Evolutionary conservation across 2,797 vertebrate species (phyloP), one percentile per base, ranked within the genome.

Genomic region (Takifugu rubripes): DNA sequence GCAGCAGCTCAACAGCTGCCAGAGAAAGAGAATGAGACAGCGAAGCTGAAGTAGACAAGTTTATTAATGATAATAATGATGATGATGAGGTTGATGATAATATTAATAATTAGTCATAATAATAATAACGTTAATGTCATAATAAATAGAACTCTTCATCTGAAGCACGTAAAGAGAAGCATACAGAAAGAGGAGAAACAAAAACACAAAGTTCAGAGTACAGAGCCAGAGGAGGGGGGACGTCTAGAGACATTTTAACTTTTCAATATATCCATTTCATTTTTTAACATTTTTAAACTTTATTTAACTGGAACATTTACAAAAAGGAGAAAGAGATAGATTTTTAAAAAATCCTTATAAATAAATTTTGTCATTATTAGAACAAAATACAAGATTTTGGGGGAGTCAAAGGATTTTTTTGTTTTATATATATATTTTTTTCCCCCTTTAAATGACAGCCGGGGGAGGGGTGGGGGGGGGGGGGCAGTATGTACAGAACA

Each of bases 141-240:
- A 89, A 92, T 91, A 92, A 92, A 91, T 92, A 92, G 84, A 94
- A 92, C 89, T 92, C 91, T 92, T 92, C 88, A 90, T 94, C 89
- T 91, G 93, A 91, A 92, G 92, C 94, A 94, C 92, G 87, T 90
- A 90, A 87, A 85, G 92, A 94, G 86, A 88, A 95, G 93, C 92
- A 92, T 92, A 95, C 92, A 91, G 92, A 92, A 92, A 92, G 92
- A 91, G 85, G 86, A 90, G 90, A 91, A 91, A 91, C 88, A 82
- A 88, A 92, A 87, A 86, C 78, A 87, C 87, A 88, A 90, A 87
- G 79, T 85, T 87, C 75, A 89, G 84, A 87, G 90, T 81, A 87
- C 88, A 90, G 87, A 87, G 83, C 74, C 79, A 83, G 85, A 85
- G 84, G 83, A 79, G 78, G 78, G 82, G 75, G 78, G 74, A 78